Evolutionary conservation across 2,113 vertebrate species (phyloP).

Genomic region (Urocynchramus pylzowi): DNA sequence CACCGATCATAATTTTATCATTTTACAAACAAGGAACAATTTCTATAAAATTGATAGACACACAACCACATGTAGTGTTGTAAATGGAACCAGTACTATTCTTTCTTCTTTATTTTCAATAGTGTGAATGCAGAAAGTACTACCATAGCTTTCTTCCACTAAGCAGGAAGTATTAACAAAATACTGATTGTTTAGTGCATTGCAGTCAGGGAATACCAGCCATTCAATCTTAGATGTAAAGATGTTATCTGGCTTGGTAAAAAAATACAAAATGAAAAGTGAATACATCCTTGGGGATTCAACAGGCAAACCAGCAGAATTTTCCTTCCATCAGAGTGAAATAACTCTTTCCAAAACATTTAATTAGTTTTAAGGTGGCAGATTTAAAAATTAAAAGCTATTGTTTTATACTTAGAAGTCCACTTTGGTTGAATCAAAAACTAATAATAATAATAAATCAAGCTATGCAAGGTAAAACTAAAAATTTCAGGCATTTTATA

Average conservation of each 20-base stretch:
- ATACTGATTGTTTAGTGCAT: neutral
- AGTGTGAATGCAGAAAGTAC: neutral
- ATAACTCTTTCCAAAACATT: neutral
- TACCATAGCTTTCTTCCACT: neutral
- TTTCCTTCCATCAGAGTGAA: neutral
- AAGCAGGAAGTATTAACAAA: neutral
- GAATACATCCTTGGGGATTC: neutral
- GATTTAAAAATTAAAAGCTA: neutral
- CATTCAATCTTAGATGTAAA: neutral
- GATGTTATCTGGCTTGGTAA: neutral
- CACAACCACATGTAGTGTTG: neutral
- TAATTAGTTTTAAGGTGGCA: neutral
- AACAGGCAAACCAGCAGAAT: neutral
- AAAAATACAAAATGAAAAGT: neutral
- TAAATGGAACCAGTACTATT: neutral
- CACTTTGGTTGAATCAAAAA: neutral
- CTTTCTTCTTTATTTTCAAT: neutral
- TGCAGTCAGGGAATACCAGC: slow-evolving; percentile 6
- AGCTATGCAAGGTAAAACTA: neutral
- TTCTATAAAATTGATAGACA: neutral
- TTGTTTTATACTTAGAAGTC: neutral
- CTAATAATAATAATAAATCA: neutral
- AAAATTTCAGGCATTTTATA: neutral
- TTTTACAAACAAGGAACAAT: neutral
- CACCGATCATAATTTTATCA: neutral